Base-by-base conservation (phyloP, 2,113 vertebrate genomes). In the Pteropus alecto region DNA sequence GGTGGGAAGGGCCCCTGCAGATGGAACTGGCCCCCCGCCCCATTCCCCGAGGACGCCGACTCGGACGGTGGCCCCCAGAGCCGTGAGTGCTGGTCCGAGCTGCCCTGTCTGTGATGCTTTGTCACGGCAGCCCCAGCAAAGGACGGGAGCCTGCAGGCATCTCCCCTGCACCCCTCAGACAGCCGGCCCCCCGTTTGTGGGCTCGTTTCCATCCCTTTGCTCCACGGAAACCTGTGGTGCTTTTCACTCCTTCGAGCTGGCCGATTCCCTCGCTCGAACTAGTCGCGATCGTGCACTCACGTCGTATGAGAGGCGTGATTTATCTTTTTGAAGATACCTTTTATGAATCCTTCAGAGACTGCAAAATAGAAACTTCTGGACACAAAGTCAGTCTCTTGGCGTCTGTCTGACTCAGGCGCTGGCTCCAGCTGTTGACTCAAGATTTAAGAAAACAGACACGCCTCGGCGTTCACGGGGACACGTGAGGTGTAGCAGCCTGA, bases 391-490 rank as follows among this genome's bases (percentile, higher is more conserved):
- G 28, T 7, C 35, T 46, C 71, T 43, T 38, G 28, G 38, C 33
- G 61, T 73, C 51, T 0, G 61, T 73, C 51, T 0, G 11, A 33
- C 2, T 51, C 26, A 11, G 19, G 43, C 16, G 22, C 43, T 26
- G 19, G 12, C 14, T 12, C 38, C 15, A 6, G 3, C 51, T 33
- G 0, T 22, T 58, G 7, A 58, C 43, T 33, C 12, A 1, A 1
- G 41, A 82, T 2, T 30, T 33, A 70, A 78, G 79, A 56, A 81
- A 43, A 24, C 12, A 30, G 28, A 30, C n/a, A 46, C 24, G 81
- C 26, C 60, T 0, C 0, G 28, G 46, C 18, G 24, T 30, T 54
- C 7, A 0, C 0, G 30, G 60, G 71, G 26, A 41, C 4, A 2
- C 41, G 1, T 0, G 48, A 19, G 67, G 24, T n/a, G 3, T 1